Base-by-base conservation (phyloP, 2,113 vertebrate species). In the Stegostoma tigrinum region DNA sequence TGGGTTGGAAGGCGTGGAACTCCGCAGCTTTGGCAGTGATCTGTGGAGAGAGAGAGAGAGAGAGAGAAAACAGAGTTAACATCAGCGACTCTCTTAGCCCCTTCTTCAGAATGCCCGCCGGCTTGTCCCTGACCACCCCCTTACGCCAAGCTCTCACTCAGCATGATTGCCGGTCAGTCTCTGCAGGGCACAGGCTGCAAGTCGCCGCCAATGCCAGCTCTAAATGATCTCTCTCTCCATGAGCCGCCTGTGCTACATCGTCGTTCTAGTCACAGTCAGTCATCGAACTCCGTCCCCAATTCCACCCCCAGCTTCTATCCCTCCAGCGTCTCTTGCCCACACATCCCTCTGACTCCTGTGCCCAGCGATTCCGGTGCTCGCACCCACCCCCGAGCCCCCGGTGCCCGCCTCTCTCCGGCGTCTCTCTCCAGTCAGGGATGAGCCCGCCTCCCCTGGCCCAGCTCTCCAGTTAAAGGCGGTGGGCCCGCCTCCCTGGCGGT, bases 361-460 rank as follows among this genome's bases (percentile, higher is more conserved):
- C 68, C 90, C 90, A 17, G 45, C 95, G 7, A 23, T 48, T 34
- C 30, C 90, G 21, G 61, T 48, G 7, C 85, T 52, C 85, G 48
- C 45, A 3, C n/a, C 85, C 27, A 2, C 48, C 85, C 27, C 48
- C 0, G 24, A 23, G 10, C 6, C 3, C 34, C 12, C 97, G 96
- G 97, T 96, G 97, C 24, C 67, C 94, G 93, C 94, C 94, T 42
- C 3, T 24, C 38, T 97, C 21, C 23, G 97, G 97, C 96, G 97
- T 96, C 96, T 97, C 97, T 96, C 97, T 96, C 95, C 96, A 72
- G 95, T 83, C 70, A 19, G 61, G 96, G 95, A 96, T 21, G 97
- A 96, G 97, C 97, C 96, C 87, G 96, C 97, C 96, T 97, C 96
- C 80, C 21, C 75, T 61, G 17, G 52, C 45, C 72, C 55, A 45